Evolutionary conservation across 1,140 invertebrate genomes (phyloP).

Genomic region (Heterodera carotae): DNA sequence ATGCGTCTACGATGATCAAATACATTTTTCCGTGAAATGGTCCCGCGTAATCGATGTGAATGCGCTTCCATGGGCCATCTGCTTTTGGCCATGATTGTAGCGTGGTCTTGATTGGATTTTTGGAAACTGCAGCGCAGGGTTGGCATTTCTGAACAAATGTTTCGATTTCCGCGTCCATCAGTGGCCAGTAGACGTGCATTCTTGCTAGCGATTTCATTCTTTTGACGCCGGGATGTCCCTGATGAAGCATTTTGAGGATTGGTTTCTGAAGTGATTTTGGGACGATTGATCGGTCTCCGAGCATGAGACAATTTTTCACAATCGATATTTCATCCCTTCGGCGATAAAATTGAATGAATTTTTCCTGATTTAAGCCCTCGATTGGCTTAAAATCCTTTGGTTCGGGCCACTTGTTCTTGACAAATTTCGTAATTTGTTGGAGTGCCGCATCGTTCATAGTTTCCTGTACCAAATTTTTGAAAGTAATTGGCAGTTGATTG

Average conservation of each 20-base stretch:
- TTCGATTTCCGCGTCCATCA: slow-evolving; percentile 15
- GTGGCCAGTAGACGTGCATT: slow-evolving; percentile 17
- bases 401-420: too few species aligned
- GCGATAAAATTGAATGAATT: too few species aligned
- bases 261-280: background rate
- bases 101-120: background rate
- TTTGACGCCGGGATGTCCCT: slow-evolving; percentile 9
- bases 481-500: too few species aligned
- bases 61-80: background rate
- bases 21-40: slow-evolving; percentile 67
- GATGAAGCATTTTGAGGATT: background rate
- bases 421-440: too few species aligned
- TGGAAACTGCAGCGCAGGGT: background rate
- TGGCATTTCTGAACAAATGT: background rate
- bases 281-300: background rate
- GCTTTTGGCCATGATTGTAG: background rate
- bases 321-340: background rate
- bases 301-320: background rate
- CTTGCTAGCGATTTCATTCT: slow-evolving; percentile 7
- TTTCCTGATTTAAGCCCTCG: too few species aligned
- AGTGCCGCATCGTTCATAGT: too few species aligned
- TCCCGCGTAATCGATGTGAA: slow-evolving; percentile 67
- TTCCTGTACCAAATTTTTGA: too few species aligned
- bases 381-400: too few species aligned
- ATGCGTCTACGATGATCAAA: slow-evolving; percentile 66